Evolutionary conservation across 2,797 vertebrate genomes (phyloP), one percentile per base, ranked within the genome.

Genomic region (Pachyuromys duprasi): DNA sequence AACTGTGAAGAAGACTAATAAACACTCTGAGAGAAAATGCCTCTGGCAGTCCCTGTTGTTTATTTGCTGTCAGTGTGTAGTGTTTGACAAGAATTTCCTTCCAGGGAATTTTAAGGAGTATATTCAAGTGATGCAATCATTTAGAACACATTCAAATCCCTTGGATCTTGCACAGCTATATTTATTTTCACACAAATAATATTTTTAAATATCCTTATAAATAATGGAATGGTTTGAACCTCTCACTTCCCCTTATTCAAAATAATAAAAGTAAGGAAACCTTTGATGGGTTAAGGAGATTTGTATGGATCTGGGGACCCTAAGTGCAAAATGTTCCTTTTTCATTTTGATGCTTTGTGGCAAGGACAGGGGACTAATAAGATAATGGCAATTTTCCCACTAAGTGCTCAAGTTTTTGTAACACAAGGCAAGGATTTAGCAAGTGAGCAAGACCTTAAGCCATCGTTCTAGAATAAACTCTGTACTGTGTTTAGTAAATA

Each of bases 401-500:
- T 93, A 95, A 93, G 62, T 45, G 69, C 22, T 39, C 28, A 92
- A 89, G 49, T 76, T 36, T 96, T 96, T 90, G 17, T 96, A 96
- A 84, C 80, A 63, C 75, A 87, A 87, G 65, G 63, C 75, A 87
- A 87, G 65, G 2, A 45, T 70, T 63, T 91, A 88, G 79, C 55
- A 69, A 93, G 53, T 86, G 70, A 92, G 92, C 67, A 94, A 94
- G 81, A 79, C 78, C 14, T 33, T 87, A 95, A 94, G 90, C 95
- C 90, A 96, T 93, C 12, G 57, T 75, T 36, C 45, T 18, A 86
- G 87, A 88, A 92, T 94, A 96, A 95, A 96, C 87, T 93, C 63
- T 94, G 60, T 76, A 79, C 87, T 89, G 91, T 17, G 76, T 96
- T 95, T 97, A 94, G 90, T 88, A 97, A 96, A 96, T 95, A 95